Base-by-base conservation (phyloP, 2,888 invertebrate species). In the Tetramorium bicarinatum region DNA sequence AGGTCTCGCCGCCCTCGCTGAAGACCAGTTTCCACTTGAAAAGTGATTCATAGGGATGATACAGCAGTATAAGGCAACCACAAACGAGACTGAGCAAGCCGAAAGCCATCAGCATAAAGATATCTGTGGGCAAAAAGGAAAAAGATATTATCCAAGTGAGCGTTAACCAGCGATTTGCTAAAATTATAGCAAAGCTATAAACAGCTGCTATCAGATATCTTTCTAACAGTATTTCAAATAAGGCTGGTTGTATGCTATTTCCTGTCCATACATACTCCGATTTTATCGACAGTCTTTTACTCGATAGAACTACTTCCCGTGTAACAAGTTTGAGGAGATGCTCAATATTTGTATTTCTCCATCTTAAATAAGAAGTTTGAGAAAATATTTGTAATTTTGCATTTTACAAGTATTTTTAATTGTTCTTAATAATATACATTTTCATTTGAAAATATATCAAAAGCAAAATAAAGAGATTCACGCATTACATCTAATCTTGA, bases 1-100 rank as follows among this genome's bases (percentile, higher is more conserved):
- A 98, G 72, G 98, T 97, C 94, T 98, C 98, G 0, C 98, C 97
- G 0, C 97, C 97, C 56, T 97, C 96, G 69, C 95, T 95, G 87
- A 98, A 96, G 0, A 96, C 94, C 0, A 97, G 95, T 97, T 98
- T 98, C 97, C 98, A 96, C 7, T 95, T 96, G 93, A 97, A 98
- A 72, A 98, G 95, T 82, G 97, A 95, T 87, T 97, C 97, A 93
- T 98, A 98, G 0, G 98, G 98, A 87, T 97, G 96, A 49, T 96
- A 94, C 54, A 97, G 95, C 81, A 97, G 93, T 9, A 97, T 96
- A 87, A 97, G 95, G 85, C 96, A 96, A n/a, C 97, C 97, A 13
- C 96, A 95, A 47, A 96, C 95, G 47, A 98, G 93, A 0, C 97
- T 96, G 89, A 97, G 94, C 89, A 97, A 95, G 0, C 98, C 97